Evolutionary conservation across 2,888 invertebrate species (phyloP).

Genomic region (Oxystoma pomonae): DNA sequence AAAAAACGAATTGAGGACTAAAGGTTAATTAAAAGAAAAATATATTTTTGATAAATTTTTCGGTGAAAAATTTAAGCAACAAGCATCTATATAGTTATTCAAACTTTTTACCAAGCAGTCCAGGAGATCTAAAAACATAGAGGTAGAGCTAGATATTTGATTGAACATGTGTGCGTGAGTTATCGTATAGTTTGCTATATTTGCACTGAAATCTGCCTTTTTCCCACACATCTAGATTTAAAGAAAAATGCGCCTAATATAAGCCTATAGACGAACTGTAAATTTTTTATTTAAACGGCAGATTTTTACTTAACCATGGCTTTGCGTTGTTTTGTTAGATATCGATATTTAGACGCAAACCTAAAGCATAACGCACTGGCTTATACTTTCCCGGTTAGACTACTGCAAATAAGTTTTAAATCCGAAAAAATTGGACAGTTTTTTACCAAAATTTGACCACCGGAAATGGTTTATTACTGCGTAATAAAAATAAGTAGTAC

Average conservation of each 20-base stretch:
- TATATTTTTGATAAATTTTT: conserved; percentile 3
- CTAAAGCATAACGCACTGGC: no score
- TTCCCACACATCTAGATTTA: not conserved
- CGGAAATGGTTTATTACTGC: no score
- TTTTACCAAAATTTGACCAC: no score
- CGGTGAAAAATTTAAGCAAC: conserved; percentile 15
- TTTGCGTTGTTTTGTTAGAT: no score
- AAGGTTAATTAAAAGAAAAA: conserved; percentile 19
- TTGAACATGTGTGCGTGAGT: not conserved
- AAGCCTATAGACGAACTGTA: no score
- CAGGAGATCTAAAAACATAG: conserved; percentile 17
- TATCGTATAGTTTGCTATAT: not conserved
- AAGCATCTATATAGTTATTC: conserved; percentile 2
- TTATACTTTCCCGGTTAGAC: no score
- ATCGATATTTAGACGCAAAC: no score
- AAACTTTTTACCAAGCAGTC: conserved; percentile 20
- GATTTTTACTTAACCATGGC: no score
- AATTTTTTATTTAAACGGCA: no score
- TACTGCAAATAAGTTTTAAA: no score
- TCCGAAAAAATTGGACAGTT: no score
- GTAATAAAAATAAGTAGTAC: no score
- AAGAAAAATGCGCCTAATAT: not conserved
- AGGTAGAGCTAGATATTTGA: not conserved
- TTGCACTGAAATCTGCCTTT: not conserved
- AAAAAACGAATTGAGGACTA: conserved; percentile 24